Conservation (phyloP, 2,797 vertebrate genomes). For the Acipenser transmontanus region DNA sequence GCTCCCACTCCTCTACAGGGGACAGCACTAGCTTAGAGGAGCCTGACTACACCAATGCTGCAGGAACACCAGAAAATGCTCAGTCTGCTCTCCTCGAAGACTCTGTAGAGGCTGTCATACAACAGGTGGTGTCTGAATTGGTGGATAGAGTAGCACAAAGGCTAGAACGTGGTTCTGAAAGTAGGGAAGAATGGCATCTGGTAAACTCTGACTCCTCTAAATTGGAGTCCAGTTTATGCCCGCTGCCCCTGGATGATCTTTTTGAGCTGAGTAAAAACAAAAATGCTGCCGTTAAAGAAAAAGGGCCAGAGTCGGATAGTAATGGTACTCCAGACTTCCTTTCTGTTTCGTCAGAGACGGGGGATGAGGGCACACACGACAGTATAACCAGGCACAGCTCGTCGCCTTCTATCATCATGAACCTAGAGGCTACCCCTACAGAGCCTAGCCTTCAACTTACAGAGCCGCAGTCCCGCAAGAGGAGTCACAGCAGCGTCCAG, state of each 20-base stretch:
- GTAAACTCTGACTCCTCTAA: constrained; percentile 59
- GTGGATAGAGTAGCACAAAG: constrained; percentile 70
- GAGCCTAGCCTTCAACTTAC: constrained; percentile 57
- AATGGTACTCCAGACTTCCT: constrained; percentile 73
- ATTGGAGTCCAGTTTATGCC: constrained; percentile 48
- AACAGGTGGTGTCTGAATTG: constrained; percentile 75
- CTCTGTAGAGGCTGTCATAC: constrained; percentile 71
- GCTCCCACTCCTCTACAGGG: constrained; percentile 78
- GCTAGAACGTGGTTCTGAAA: constrained; percentile 57
- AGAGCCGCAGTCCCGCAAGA: constrained; percentile 73
- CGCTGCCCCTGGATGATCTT: constrained; percentile 25
- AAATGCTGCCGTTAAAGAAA: constrained; percentile 50
- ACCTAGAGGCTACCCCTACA: constrained; percentile 52
- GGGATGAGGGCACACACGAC: constrained; percentile 47
- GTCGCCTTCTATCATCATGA: constrained; percentile 80
- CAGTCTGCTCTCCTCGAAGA: constrained; percentile 48
- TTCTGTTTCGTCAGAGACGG: constrained; percentile 55
- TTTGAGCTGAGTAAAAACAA: constrained; percentile 40
- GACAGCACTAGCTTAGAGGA: constrained; percentile 89
- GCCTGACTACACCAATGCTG: constrained; percentile 55
- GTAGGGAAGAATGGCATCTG: constrained; percentile 55
- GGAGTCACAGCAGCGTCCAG: constrained; percentile 90
- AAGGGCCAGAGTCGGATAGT: constrained; percentile 62
- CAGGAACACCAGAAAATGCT: constrained; percentile 36
- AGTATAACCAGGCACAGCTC: constrained; percentile 81